These are phyloP conservation scores for Peromyscus nudipes DNA, from an alignment of 2,797 vertebrate genomes.

Conservation along the genomic window DNA sequence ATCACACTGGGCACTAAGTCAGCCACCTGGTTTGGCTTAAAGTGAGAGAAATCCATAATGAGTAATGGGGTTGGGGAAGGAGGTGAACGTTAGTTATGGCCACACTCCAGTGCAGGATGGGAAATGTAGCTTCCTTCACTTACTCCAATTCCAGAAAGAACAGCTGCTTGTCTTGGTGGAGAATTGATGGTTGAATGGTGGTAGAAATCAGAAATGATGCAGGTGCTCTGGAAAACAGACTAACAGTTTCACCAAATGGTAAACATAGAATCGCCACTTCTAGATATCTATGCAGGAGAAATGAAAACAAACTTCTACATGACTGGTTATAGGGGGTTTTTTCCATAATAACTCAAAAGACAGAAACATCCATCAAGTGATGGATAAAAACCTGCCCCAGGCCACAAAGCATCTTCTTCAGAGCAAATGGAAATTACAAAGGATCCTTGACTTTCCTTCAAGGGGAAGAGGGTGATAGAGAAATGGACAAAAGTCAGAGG, in stretches of 20 bases:
- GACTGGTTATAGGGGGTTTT: not conserved
- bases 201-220: not conserved
- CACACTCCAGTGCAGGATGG: not conserved
- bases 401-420: not conserved
- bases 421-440: not conserved
- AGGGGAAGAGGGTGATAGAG: not conserved
- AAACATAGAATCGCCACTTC: not conserved
- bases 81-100: not conserved
- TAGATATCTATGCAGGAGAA: not conserved
- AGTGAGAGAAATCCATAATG: conserved; percentile 27
- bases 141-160: not conserved
- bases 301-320: not conserved
- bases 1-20: not conserved
- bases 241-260: not conserved
- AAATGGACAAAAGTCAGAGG: not conserved
- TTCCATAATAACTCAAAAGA: not conserved
- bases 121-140: not conserved
- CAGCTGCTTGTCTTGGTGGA: not conserved
- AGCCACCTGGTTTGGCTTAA: not conserved
- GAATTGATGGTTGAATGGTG: not conserved
- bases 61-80: not conserved
- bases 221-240: conserved; percentile 4
- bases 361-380: not conserved
- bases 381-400: not conserved
- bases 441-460: not conserved